Percentiles rank a stretch among this genome's conserved stretches.
These are phyloP conservation scores for Drosophila tanythrix DNA, from an alignment of 2,888 invertebrate genomes.

Conservation along the genomic window DNA sequence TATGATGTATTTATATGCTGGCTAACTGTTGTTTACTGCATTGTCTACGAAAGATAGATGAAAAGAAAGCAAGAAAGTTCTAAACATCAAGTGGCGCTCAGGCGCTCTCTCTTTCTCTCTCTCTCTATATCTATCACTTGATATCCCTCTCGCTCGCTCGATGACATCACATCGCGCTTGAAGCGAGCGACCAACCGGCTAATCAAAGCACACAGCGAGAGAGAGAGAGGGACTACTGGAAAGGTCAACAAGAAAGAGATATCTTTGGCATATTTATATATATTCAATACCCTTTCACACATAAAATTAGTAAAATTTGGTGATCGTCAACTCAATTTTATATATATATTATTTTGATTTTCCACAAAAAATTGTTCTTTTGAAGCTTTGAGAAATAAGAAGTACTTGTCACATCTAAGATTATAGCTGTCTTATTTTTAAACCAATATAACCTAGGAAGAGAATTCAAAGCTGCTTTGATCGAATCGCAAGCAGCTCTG, in stretches of 20 bases:
- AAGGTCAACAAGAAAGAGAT: constrained; percentile 43
- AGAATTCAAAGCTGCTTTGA: constrained; percentile 23
- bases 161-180: constrained; percentile 68
- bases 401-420: not conserved
- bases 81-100: constrained; percentile 56
- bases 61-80: constrained; percentile 45
- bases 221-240: not conserved
- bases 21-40: constrained; percentile 29
- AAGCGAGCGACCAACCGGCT: constrained; percentile 53
- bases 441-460: not conserved
- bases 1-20: constrained; percentile 3
- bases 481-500: constrained; percentile 36
- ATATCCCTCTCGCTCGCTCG: constrained; percentile 24
- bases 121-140: not conserved
- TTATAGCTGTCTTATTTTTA: not conserved
- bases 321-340: not conserved
- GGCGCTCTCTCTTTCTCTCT: not conserved
- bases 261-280: not conserved
- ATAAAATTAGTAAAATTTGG: not conserved
- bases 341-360: not conserved
- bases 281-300: not conserved
- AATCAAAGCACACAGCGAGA: constrained; percentile 57
- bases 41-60: constrained; percentile 12
- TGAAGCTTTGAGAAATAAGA: not conserved
- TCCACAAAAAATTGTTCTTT: not conserved